Conservation (phyloP, 2,888 invertebrate genomes). For the Hydrotaea diabolus region DNA sequence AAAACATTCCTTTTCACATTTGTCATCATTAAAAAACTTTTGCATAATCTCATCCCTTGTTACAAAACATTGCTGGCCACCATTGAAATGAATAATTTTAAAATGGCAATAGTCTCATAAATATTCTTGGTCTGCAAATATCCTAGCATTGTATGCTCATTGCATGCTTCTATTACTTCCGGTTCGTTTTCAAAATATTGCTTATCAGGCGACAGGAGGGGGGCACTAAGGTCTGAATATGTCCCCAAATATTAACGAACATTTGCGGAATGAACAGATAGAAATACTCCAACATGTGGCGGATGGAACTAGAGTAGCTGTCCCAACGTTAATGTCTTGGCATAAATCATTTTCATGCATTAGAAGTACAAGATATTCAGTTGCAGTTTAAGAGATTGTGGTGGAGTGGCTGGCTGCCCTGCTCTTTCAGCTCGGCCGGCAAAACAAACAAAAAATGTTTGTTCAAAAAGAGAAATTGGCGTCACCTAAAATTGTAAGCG, state of each 20-base stretch:
- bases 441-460: conserved; percentile 42
- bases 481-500: conserved; percentile 48
- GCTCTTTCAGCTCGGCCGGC: conserved; percentile 20
- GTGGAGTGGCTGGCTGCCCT: conserved; percentile 7
- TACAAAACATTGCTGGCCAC: background rate
- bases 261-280: background rate
- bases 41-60: conserved; percentile 53
- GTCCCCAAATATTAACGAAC: background rate
- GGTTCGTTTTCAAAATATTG: conserved; percentile 45
- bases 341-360: conserved; percentile 76
- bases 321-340: conserved; percentile 75
- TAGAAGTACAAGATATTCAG: conserved; percentile 71
- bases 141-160: conserved; percentile 51
- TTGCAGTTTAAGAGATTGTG: conserved; percentile 66
- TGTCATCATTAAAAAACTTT: conserved; percentile 65
- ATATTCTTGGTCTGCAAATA: conserved; percentile 42
- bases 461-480: conserved; percentile 49
- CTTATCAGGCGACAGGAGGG: background rate
- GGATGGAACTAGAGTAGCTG: conserved; percentile 67
- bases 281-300: conserved; percentile 51
- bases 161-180: conserved; percentile 46
- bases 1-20: conserved; percentile 48
- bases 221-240: conserved; percentile 14
- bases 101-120: conserved; percentile 63
- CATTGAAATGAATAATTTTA: conserved; percentile 59